Evolutionary conservation across 2,113 vertebrate genomes (phyloP).

Genomic region (Pedionomus torquatus): DNA sequence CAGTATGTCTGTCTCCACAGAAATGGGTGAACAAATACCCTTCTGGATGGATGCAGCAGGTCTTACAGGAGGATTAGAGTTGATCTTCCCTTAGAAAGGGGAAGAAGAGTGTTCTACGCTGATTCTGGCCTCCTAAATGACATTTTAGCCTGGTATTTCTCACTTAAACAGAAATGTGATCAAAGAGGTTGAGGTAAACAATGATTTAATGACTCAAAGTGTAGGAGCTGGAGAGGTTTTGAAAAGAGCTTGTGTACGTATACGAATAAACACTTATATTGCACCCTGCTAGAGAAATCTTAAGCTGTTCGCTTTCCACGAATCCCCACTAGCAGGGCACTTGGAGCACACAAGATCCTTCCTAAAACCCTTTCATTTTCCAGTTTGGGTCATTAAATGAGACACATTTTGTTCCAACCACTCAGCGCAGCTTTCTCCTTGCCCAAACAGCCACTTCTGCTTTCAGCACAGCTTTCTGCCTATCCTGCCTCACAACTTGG

Average conservation of each 20-base stretch:
- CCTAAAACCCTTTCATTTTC: background rate
- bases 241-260: background rate
- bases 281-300: background rate
- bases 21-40: background rate
- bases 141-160: background rate
- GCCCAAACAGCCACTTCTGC: background rate
- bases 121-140: background rate
- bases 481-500: background rate
- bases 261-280: background rate
- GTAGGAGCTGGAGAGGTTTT: background rate
- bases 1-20: background rate
- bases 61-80: background rate
- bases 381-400: background rate
- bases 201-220: background rate
- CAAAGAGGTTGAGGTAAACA: background rate
- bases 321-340: background rate
- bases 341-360: background rate
- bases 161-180: background rate
- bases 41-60: background rate
- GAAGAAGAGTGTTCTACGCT: background rate
- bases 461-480: background rate
- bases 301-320: background rate
- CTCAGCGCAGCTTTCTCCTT: background rate
- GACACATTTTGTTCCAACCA: accelerated
- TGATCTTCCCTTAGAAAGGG: background rate